Base-by-base conservation (phyloP, 2,888 invertebrate species). In the Apamea crenata region DNA sequence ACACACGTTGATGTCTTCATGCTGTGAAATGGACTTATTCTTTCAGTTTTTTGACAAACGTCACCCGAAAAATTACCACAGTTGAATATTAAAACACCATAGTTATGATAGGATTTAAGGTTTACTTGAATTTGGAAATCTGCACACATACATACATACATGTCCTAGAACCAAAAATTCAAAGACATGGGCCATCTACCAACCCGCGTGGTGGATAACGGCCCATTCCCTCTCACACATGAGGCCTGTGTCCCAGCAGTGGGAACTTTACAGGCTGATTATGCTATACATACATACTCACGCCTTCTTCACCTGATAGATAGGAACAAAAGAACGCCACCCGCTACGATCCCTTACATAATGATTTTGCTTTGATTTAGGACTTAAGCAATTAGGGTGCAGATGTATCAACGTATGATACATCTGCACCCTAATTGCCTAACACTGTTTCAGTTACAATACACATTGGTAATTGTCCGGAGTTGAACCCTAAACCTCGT, bases 1-100 rank as follows among this genome's bases (percentile, higher is more conserved):
- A 69, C 67, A n/a, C 10, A 59, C 10, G 6, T 78, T 50, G 47
- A 80, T 44, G 25, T 25, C n/a, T 68, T 25, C 29, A 50, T 71
- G 8, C 0, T 12, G 32, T 18, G 2, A 18, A 47, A n/a, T 47
- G n/a, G 0, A 40, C 0, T 40, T 14, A 18, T 18, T 77, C 1
- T 73, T 36, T 47, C 14, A 69, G 8, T 4, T 25, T 29, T n/a
- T 50, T 47, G 1, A 25, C 6, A 10, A 16, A 68, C 18, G 8
- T 59, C 6, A 29, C 7, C 18, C 1, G 44, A 10, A 40, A 21
- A 16, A 14, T n/a, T n/a, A 32, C 16, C 53, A 29, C 50, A 47
- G 25, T 67, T 66, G 36, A 32, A 32, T 5, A 21, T 63, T 29
- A 21, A 32, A 63, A 32, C 32, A 32, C 6, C 12, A 32, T 21